Conservation (phyloP, 2,888 invertebrate species). For the Meteorus cinctellus region DNA sequence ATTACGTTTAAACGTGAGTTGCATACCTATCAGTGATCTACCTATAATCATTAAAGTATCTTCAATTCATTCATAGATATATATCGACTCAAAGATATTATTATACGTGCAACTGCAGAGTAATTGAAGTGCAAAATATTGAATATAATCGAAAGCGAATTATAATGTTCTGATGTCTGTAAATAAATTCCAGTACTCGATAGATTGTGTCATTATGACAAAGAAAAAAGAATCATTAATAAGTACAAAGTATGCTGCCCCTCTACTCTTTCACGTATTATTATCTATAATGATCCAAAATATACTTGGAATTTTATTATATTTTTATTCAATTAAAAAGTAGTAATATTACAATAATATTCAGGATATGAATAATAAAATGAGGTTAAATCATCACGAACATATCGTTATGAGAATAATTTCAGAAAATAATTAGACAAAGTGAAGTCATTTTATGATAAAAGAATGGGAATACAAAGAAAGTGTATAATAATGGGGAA, state of each 20-base stretch:
- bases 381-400: conserved; percentile 1
- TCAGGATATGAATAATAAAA: background rate
- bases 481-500: conserved; percentile 17
- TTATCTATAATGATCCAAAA: background rate
- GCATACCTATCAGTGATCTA: conserved; percentile 33
- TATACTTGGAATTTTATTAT: background rate
- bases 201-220: too few relatives aligned
- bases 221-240: too few relatives aligned
- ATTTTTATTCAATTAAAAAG: background rate
- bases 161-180: too few relatives aligned
- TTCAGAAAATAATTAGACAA: background rate
- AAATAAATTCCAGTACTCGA: too few relatives aligned
- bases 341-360: background rate
- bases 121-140: background rate
- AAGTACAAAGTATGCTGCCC: too few relatives aligned
- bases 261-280: too few relatives aligned
- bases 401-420: background rate
- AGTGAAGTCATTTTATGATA: background rate
- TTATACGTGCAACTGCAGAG: conserved; percentile 44
- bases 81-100: background rate
- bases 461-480: background rate
- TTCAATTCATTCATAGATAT: conserved; percentile 4
- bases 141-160: too few relatives aligned
- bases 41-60: conserved; percentile 15
- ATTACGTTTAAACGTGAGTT: conserved; percentile 50